Evolutionary conservation across 2,888 invertebrate genomes (phyloP).

Genomic region (Ganaspis brasiliensis): DNA sequence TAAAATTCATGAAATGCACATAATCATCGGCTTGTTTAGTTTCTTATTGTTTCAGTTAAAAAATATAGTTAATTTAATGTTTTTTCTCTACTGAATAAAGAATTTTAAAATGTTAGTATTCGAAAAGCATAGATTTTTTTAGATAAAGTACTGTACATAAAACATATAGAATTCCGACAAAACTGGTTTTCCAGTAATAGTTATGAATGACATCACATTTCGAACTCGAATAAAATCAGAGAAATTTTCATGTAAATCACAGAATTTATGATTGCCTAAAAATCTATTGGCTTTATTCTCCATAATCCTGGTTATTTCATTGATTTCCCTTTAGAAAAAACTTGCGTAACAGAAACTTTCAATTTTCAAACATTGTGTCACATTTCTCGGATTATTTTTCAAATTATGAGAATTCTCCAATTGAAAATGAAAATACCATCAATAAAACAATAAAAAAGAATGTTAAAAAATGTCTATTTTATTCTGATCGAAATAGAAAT

Average conservation of each 20-base stretch:
- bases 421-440: not conserved
- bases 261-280: not conserved
- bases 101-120: too few relatives aligned
- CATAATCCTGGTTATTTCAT: not conserved
- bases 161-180: too few relatives aligned
- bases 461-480: too few relatives aligned
- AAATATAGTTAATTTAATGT: too few relatives aligned
- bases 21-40: too few relatives aligned
- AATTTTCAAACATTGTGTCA: conserved; percentile 3
- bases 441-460: too few relatives aligned
- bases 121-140: too few relatives aligned
- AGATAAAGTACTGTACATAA: too few relatives aligned
- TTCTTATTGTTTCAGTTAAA: too few relatives aligned
- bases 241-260: not conserved
- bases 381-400: not conserved
- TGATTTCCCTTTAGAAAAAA: not conserved
- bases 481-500: too few relatives aligned
- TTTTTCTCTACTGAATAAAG: too few relatives aligned
- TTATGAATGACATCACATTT: not conserved
- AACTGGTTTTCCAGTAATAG: not conserved
- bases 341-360: conserved; percentile 1
- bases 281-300: not conserved
- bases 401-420: not conserved
- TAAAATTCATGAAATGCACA: too few relatives aligned
- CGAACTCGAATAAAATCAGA: not conserved